These are phyloP conservation scores for Ormyrus nitidulus DNA, from an alignment of 2,888 invertebrate species.

Conservation along the genomic window DNA sequence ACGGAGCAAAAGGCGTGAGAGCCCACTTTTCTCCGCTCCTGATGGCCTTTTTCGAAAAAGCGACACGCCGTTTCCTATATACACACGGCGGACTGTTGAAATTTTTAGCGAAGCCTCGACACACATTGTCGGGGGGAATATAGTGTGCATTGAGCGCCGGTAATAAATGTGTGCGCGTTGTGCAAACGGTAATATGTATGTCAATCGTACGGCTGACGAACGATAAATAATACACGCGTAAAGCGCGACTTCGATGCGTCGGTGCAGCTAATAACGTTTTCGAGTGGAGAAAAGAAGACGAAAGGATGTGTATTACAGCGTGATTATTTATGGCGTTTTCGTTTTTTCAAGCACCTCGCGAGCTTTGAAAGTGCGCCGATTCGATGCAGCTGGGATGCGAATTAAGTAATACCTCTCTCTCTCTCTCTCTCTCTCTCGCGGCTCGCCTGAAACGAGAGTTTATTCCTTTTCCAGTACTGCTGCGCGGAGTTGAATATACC, in stretches of 20 bases:
- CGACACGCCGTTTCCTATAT: no score
- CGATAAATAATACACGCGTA: conserved; percentile 26
- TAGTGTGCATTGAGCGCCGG: conserved; percentile 36
- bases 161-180: conserved; percentile 46
- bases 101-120: conserved; percentile 41
- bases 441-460: no score
- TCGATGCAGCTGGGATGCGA: no score
- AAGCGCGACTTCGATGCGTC: neutral
- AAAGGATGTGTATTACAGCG: no score
- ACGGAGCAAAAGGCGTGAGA: neutral
- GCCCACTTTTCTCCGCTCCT: neutral
- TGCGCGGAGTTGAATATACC: no score
- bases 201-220: conserved; percentile 40
- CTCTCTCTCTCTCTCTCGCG: no score
- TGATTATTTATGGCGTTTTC: no score
- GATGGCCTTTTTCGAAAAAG: conserved; percentile 23
- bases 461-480: no score
- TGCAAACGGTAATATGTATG: conserved; percentile 54
- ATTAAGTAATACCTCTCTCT: no score
- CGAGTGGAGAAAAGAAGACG: no score
- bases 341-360: no score
- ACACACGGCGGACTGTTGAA: neutral
- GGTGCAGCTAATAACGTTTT: neutral
- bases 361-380: no score
- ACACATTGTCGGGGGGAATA: conserved; percentile 18